Conservation (phyloP, 2,888 invertebrate species). For the Dolichopus griseipennis region DNA sequence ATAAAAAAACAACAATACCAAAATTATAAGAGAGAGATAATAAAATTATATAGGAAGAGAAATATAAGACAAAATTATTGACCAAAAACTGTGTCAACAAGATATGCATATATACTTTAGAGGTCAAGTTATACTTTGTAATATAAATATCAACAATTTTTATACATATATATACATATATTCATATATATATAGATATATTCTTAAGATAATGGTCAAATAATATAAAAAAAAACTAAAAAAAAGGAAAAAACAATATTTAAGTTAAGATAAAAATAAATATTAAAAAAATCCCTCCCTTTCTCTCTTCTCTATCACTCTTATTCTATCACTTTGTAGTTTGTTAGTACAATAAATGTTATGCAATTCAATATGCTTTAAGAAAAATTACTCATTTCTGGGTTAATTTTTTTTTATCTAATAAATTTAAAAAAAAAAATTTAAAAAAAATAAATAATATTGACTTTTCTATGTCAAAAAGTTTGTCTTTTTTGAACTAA, state of each 20-base stretch:
- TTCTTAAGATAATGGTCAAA: neutral
- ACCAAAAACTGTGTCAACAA: neutral
- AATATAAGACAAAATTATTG: neutral
- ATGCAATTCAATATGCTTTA: neutral
- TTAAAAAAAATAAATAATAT: too few relatives aligned
- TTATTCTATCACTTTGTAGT: neutral
- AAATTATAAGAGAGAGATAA: neutral
- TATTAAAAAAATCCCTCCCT: neutral
- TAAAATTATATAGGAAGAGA: neutral
- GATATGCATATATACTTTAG: neutral
- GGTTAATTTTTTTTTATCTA: neutral
- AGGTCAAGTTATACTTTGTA: slow-evolving; percentile 1
- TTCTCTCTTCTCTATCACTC: too few relatives aligned
- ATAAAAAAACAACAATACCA: neutral
- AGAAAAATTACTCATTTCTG: neutral
- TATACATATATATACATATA: too few relatives aligned
- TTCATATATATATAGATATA: neutral
- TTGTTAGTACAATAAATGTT: neutral
- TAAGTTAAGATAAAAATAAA: neutral
- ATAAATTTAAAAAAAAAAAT: too few relatives aligned
- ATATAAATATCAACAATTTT: neutral
- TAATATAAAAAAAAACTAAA: neutral
- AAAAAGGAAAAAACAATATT: neutral
- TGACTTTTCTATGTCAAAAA: too few relatives aligned
- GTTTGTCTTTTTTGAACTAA: too few relatives aligned